These are phyloP conservation scores for Suillia variegata DNA, from an alignment of 2,888 invertebrate species.

Conservation along the genomic window DNA sequence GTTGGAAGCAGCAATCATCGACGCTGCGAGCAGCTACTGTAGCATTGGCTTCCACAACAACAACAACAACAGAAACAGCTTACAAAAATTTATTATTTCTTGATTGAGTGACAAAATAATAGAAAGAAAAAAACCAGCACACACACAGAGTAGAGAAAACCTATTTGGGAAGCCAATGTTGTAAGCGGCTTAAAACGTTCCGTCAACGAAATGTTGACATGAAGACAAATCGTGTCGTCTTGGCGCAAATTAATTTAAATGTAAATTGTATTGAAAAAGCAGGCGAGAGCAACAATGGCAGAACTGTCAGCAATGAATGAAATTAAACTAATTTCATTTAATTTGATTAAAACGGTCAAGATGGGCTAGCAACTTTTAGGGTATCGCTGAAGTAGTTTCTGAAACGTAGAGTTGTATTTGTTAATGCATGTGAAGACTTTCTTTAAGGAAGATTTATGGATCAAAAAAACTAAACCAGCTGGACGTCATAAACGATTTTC, in stretches of 20 bases:
- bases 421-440: too few relatives aligned
- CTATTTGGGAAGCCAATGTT: background rate
- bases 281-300: too few relatives aligned
- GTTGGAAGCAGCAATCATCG: background rate
- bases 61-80: too few relatives aligned
- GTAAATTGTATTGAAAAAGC: background rate
- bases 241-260: background rate
- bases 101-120: constrained; percentile 3
- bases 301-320: background rate
- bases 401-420: too few relatives aligned
- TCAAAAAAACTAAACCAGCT: too few relatives aligned
- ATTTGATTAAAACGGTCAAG: too few relatives aligned
- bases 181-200: background rate
- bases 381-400: too few relatives aligned
- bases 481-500: too few relatives aligned
- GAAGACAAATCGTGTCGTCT: background rate
- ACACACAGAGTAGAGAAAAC: background rate
- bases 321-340: too few relatives aligned
- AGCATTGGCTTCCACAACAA: background rate
- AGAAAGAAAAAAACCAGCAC: background rate
- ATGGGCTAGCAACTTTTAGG: too few relatives aligned
- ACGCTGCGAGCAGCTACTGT: background rate
- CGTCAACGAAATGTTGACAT: background rate
- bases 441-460: too few relatives aligned
- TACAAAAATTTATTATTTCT: background rate